Evolutionary conservation across 2,888 invertebrate genomes (phyloP), one percentile per base, ranked within the genome.

Genomic region (Celastrina argiolus): DNA sequence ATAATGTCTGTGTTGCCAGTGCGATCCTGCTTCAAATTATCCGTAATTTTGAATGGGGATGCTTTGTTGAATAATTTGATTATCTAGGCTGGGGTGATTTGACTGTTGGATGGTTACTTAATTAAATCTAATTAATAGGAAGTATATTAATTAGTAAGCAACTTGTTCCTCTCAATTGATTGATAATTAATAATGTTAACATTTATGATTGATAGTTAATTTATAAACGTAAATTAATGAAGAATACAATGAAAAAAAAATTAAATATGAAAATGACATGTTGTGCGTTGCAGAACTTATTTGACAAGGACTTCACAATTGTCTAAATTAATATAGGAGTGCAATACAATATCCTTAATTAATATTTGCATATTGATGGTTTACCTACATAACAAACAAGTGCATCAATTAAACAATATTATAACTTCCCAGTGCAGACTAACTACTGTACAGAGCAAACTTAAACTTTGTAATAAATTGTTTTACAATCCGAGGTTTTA

Each of bases 1-100:
- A 89, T 90, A 89, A 89, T 88, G 89, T 82, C 87, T 83, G 79
- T 77, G 81, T 81, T 80, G 83, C 83, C 81, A 81, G 81, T 70
- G 74, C 68, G 69, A 66, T 68, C 71, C 71, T 68, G 69, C 69
- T 69, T 66, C 75, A 83, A 88, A 87, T 88, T 87, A 86, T 82
- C 75, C 75, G 78, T 81, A 82, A 85, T 87, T 87, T 82, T 70
- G 80, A 65, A 65, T 76, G 77, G 82, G 82, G 81, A 70, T 69
- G 72, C 65, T 66, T 70, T 69, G 70, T 70, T 66, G 66, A 31
- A 65, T 58, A 65, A 65, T 63, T 69, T 56, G 66, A 70, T 68
- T 66, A 68, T 56, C 66, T 68, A 63, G 67, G 58, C 61, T 34
- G 36, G 61, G 61, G 61, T 59, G 59, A 61, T 61, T 61, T 61